phyloP scores from a whole-genome alignment of 2,797 vertebrate species.

The Trichosurus vulpecula region DNA sequence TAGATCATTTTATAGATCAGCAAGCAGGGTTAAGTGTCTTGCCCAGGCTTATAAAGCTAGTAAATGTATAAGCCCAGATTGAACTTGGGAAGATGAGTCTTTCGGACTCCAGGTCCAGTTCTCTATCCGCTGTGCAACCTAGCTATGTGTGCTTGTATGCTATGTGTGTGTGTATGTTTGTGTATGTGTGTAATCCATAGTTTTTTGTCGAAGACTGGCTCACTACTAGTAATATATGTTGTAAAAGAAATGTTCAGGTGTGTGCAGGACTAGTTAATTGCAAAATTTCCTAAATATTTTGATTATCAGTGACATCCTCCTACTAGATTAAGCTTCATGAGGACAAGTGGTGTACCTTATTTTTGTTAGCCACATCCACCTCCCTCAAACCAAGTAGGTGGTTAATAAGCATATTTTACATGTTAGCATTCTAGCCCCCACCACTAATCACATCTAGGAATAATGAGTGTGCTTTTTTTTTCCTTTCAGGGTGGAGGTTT shows the following conservation, averaged over 20 bases:
- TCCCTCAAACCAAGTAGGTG: not conserved
- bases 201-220: not conserved
- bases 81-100: too few relatives aligned
- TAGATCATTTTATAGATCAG: too few relatives aligned
- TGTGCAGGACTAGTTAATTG: not conserved
- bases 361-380: not conserved
- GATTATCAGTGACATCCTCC: not conserved
- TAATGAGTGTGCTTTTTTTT: not conserved
- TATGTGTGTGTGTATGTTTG: too few relatives aligned
- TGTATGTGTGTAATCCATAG: too few relatives aligned
- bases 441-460: constrained; percentile 5
- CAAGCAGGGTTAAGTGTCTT: too few relatives aligned
- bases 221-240: not conserved
- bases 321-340: not conserved
- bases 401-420: not conserved
- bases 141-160: too few relatives aligned
- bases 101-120: too few relatives aligned
- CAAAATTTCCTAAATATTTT: not conserved
- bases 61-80: too few relatives aligned
- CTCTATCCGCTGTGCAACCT: too few relatives aligned
- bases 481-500: not conserved
- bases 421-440: not conserved
- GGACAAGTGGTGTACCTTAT: not conserved
- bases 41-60: too few relatives aligned
- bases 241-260: not conserved